phyloP scores from a whole-genome alignment of 2,888 invertebrate genomes.

The Trimorus sp. region DNA sequence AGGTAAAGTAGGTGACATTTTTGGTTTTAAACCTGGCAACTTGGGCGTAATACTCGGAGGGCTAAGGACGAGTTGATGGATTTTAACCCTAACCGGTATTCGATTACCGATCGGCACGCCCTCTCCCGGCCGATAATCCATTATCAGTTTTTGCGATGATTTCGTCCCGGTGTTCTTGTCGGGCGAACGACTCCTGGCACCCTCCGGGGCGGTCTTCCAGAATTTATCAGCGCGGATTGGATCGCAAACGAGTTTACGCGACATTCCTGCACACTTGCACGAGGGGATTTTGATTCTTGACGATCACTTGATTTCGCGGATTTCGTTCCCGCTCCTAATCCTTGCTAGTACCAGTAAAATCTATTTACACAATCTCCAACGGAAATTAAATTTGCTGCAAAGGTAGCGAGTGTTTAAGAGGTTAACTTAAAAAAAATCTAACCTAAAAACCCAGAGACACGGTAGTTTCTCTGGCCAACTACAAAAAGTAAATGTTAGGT shows the following conservation, averaged over 20 bases:
- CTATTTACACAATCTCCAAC: too few species aligned
- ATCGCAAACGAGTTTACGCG: conserved; percentile 66
- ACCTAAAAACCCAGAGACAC: too few species aligned
- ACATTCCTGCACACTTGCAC: conserved; percentile 38
- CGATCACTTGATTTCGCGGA: not conserved
- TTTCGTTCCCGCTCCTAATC: conserved; percentile 6
- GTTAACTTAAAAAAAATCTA: too few species aligned
- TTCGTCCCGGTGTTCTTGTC: conserved; percentile 63
- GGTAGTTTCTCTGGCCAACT: too few species aligned
- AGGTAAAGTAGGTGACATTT: too few species aligned
- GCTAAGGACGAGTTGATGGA: conserved; percentile 75
- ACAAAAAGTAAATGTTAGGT: too few species aligned
- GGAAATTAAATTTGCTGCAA: too few species aligned
- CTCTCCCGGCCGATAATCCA: conserved; percentile 75
- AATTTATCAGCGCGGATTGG: conserved; percentile 76
- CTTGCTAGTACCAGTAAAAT: not conserved
- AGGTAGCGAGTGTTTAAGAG: too few species aligned
- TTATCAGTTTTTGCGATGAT: conserved; percentile 76
- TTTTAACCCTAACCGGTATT: conserved; percentile 79
- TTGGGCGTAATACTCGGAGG: conserved; percentile 51
- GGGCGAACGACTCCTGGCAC: conserved; percentile 44
- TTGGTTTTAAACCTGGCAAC: too few species aligned
- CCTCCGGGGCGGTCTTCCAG: conserved; percentile 74
- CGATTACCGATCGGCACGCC: conserved; percentile 67
- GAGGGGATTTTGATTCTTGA: not conserved